These are phyloP conservation scores for Delphinus delphis DNA, from an alignment of 2,113 vertebrate species.

Conservation along the genomic window DNA sequence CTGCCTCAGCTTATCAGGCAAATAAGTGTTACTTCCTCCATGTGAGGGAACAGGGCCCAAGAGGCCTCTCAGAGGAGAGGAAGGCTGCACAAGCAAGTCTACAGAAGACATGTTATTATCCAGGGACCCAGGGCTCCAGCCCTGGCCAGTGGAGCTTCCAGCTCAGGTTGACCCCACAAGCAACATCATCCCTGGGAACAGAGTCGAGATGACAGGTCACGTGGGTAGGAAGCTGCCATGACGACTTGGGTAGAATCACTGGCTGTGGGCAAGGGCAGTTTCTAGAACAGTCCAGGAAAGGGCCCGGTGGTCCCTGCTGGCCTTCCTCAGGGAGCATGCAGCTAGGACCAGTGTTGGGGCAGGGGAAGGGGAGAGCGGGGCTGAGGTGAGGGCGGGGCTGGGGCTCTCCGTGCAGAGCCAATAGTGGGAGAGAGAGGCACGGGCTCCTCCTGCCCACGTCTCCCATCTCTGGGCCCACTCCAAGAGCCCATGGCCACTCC, in stretches of 20 bases:
- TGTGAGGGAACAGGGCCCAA: background rate
- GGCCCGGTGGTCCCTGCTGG: background rate
- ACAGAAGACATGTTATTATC: background rate
- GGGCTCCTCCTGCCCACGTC: background rate
- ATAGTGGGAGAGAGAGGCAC: too few species aligned
- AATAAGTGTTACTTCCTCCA: background rate
- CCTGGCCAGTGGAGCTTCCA: background rate
- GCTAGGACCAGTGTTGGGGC: background rate
- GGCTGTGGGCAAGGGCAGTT: background rate
- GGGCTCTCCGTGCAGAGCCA: too few species aligned
- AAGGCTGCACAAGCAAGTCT: rapidly evolving
- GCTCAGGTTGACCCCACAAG: background rate
- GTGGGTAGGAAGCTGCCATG: background rate
- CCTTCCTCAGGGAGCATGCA: background rate
- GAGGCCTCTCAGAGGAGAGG: background rate
- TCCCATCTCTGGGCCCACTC: background rate
- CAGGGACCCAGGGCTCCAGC: background rate
- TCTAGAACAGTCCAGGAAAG: background rate
- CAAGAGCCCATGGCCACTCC: background rate
- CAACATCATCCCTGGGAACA: background rate
- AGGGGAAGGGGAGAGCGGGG: too few species aligned
- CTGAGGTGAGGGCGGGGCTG: too few species aligned
- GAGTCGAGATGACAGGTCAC: background rate
- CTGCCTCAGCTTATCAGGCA: background rate
- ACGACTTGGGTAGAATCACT: background rate